Base-by-base conservation (phyloP, 2,888 invertebrate species). In the Napeogenes sylphis region DNA sequence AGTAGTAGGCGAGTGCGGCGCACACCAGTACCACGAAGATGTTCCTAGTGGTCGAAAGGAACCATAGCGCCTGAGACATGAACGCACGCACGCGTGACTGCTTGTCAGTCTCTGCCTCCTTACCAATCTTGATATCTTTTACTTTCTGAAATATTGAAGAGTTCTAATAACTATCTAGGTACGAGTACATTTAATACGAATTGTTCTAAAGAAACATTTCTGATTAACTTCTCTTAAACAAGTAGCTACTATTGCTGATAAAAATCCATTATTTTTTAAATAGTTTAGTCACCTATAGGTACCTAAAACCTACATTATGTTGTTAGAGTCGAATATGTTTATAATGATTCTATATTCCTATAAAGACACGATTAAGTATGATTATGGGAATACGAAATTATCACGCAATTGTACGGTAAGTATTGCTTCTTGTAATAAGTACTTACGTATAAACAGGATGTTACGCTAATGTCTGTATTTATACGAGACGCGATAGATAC, bases 11-110 rank as follows among this genome's bases (percentile, higher is more conserved):
- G 59, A 94, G 84, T 5, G 92, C 87, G 0, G 93, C 93, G 77
- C 94, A 94, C 21, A 93, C 83, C 32, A 95, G 90, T 63, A 96
- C 95, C 35, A 95, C 93, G 53, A 95, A 87, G 69, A 96, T 95
- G 84, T 95, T 96, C 66, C 96, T 87, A 0, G 94, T 93, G 35
- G 95, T 95, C 63, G 94, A 93, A 56, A 95, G 85, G 75, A 95
- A 91, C 95, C 95, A 95, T 57, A 95, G 87, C 55, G 91, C 80
- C 75, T 94, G 93, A 47, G 91, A 83, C 21, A 92, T 67, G 8
- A 83, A 67, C 58, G 81, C 84, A 71, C 92, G 92, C 62, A 68
- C 58, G 21, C 72, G 58, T 46, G 63, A 56, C 42, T 73, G 65
- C 55, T 68, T 63, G 62, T 66, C 62, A 45, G 58, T 58, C 59